These are phyloP conservation scores for Tenthredo amoena DNA, from an alignment of 2,888 invertebrate species.

Conservation along the genomic window DNA sequence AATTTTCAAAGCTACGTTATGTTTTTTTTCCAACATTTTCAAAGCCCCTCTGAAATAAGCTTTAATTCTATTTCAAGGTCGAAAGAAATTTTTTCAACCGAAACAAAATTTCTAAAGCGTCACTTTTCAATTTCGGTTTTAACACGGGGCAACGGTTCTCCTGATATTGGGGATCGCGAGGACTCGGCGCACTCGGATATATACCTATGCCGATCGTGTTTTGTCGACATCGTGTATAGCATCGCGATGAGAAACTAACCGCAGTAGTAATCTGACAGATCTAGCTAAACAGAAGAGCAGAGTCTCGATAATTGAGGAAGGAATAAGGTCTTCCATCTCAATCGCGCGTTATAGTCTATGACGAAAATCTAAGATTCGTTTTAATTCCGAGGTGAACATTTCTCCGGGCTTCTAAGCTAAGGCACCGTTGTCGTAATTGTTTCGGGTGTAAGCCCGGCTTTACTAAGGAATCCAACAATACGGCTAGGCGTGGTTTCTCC, in stretches of 20 bases:
- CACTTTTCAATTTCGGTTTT: neutral
- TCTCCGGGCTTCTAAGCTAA: too few relatives aligned
- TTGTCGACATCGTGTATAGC: slow-evolving; percentile 1
- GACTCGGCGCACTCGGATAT: neutral
- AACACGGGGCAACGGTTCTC: neutral
- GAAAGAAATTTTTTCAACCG: too few relatives aligned
- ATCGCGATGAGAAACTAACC: neutral
- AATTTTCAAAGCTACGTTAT: too few relatives aligned
- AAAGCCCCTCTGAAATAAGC: too few relatives aligned
- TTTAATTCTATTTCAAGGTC: too few relatives aligned
- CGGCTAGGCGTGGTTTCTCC: neutral
- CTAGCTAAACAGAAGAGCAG: neutral
- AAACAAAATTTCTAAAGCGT: too few relatives aligned
- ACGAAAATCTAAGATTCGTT: neutral
- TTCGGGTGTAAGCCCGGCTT: neutral
- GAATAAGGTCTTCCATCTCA: neutral
- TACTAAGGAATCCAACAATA: neutral
- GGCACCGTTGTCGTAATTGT: neutral
- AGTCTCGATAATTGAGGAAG: neutral
- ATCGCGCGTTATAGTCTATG: too few relatives aligned
- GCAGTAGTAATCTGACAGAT: neutral
- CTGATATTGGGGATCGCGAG: neutral
- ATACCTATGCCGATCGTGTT: slow-evolving; percentile 19
- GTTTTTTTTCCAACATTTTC: too few relatives aligned
- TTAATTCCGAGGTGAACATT: neutral